These are phyloP conservation scores for Balearica regulorum DNA, from an alignment of 2,797 vertebrate genomes.

Conservation along the genomic window DNA sequence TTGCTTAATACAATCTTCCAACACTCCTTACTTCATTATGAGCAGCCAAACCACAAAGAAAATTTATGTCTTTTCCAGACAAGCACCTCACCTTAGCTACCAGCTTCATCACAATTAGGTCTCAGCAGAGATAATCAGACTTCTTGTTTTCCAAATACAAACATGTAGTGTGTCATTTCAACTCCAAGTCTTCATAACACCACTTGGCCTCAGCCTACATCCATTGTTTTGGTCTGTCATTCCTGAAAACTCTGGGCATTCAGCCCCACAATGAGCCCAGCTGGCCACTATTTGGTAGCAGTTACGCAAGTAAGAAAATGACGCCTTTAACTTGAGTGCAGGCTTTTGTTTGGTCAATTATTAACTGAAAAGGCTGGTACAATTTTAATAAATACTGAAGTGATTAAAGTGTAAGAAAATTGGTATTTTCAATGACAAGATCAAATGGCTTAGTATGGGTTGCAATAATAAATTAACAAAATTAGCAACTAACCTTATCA, in stretches of 20 bases:
- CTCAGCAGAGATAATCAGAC: background rate
- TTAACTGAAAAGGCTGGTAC: background rate
- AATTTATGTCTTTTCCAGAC: background rate
- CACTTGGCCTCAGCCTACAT: background rate
- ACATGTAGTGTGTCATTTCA: background rate
- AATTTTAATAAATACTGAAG: background rate
- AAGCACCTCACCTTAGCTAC: background rate
- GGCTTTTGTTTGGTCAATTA: background rate
- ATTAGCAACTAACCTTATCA: background rate
- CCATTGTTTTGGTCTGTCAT: background rate
- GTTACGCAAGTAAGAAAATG: background rate
- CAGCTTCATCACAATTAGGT: background rate
- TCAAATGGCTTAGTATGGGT: background rate
- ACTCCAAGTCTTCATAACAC: background rate
- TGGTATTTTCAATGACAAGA: background rate
- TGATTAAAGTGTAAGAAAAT: background rate
- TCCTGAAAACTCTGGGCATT: background rate
- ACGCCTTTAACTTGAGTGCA: fast-evolving
- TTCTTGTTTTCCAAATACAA: background rate
- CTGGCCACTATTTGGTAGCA: background rate
- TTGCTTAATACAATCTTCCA: background rate
- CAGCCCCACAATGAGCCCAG: background rate
- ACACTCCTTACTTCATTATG: background rate
- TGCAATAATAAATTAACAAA: constrained; percentile 4
- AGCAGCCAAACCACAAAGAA: background rate